phyloP scores from a whole-genome alignment of 2,113 vertebrate species.

The Puntigrus tetrazona region DNA sequence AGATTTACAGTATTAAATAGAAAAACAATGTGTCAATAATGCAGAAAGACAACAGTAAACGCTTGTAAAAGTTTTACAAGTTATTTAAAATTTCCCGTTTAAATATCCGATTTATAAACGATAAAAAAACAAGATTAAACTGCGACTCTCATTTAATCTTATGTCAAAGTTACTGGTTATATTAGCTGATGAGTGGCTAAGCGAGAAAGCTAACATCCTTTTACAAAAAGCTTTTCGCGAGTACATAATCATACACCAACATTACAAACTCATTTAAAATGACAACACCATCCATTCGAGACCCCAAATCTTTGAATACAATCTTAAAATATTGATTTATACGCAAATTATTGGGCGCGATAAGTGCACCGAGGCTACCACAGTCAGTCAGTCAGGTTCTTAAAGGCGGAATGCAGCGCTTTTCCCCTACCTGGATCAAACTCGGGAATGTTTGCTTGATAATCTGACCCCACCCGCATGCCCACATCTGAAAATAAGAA shows the following conservation, averaged over 20 bases:
- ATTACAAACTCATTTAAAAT: neutral
- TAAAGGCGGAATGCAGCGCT: neutral
- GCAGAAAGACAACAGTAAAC: no score
- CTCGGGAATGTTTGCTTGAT: conserved; percentile 91
- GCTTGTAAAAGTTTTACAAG: neutral
- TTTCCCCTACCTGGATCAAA: conserved; percentile 84
- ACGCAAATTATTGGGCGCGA: neutral
- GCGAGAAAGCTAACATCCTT: neutral
- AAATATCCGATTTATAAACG: neutral
- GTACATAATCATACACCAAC: neutral
- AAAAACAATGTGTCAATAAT: no score
- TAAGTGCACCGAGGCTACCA: conserved; percentile 65
- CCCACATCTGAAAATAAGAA: conserved; percentile 86
- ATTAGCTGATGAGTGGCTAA: conserved; percentile 9
- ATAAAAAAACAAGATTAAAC: neutral
- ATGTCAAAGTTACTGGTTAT: neutral
- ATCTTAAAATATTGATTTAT: neutral
- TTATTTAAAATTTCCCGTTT: neutral
- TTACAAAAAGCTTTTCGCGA: neutral
- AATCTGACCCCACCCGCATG: conserved; percentile 94
- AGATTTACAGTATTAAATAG: no score
- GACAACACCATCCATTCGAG: neutral
- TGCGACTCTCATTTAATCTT: neutral
- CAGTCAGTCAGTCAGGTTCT: conserved; percentile 40
- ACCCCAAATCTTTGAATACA: neutral